phyloP scores from a whole-genome alignment of 2,888 invertebrate genomes.

The Gasteruption jaculator region DNA sequence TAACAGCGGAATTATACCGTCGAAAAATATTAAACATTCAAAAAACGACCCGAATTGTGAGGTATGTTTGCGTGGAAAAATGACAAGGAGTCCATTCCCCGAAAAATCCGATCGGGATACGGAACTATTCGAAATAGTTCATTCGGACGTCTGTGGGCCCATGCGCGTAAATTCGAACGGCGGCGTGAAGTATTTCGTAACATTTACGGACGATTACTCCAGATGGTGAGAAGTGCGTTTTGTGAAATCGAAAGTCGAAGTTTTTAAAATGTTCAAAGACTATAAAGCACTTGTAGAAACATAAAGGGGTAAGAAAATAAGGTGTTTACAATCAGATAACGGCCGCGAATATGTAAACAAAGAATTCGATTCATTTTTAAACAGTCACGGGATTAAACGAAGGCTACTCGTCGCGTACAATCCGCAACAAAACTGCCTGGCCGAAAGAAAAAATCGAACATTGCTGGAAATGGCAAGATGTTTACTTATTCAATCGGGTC shows the following conservation, averaged over 20 bases:
- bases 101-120: conserved; percentile 1
- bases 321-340: conserved; percentile 24
- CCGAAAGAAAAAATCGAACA: conserved; percentile 34
- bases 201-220: conserved; percentile 28
- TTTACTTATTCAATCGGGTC: conserved; percentile 25
- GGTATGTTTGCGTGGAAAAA: conserved; percentile 16
- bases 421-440: conserved; percentile 33
- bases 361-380: conserved; percentile 24
- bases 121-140: conserved; percentile 16
- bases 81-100: conserved; percentile 18
- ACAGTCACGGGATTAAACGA: conserved; percentile 24
- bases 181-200: conserved; percentile 25
- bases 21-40: conserved; percentile 10
- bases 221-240: conserved; percentile 28
- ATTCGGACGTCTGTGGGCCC: conserved; percentile 24
- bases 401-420: conserved; percentile 26
- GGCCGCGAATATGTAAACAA: conserved; percentile 23
- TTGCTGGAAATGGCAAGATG: conserved; percentile 29
- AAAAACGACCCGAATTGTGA: conserved; percentile 10
- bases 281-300: conserved; percentile 24
- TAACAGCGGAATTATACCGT: conserved; percentile 11
- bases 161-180: conserved; percentile 25
- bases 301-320: conserved; percentile 23
- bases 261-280: conserved; percentile 23
- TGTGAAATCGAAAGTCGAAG: conserved; percentile 24